These are phyloP conservation scores for Maniola hyperantus DNA, from an alignment of 2,888 invertebrate species.

Conservation along the genomic window DNA sequence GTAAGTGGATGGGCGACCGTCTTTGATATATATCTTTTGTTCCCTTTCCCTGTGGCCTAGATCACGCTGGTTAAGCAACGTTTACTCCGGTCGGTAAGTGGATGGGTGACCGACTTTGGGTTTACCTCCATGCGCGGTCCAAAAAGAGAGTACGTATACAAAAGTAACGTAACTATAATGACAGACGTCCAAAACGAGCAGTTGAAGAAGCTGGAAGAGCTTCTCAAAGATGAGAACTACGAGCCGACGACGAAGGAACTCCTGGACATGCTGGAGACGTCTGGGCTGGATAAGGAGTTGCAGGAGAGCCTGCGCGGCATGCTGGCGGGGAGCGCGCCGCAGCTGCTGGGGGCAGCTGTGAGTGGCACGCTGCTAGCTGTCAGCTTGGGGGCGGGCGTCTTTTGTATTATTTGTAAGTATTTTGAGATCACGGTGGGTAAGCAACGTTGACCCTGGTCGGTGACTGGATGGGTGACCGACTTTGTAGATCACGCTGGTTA, in stretches of 20 bases:
- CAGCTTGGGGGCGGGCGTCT: constrained; percentile 61
- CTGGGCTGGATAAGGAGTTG: constrained; percentile 84
- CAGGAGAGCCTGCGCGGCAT: constrained; percentile 81
- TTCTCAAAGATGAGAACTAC: constrained; percentile 52
- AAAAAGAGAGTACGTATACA: no score
- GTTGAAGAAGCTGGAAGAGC: constrained; percentile 52
- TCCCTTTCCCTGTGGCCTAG: no score
- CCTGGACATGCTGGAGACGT: constrained; percentile 80
- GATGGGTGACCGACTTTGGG: no score
- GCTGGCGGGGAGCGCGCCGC: constrained; percentile 71
- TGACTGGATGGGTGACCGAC: no score
- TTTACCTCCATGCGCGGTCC: no score
- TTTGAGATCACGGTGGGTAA: no score
- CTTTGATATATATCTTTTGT: no score
- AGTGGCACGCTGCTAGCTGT: constrained; percentile 57
- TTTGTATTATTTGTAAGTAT: constrained; percentile 58
- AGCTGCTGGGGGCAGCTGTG: constrained; percentile 56
- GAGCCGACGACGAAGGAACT: constrained; percentile 81
- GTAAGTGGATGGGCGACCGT: no score
- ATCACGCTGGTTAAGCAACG: no score
- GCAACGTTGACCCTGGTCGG: no score
- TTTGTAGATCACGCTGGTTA: no score
- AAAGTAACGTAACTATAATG: not conserved
- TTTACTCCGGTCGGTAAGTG: no score
- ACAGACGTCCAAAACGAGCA: constrained; percentile 33